Evolutionary conservation across 2,888 invertebrate species (phyloP), one percentile per base, ranked within the genome.

Genomic region (Zootermopsis nevadensis): DNA sequence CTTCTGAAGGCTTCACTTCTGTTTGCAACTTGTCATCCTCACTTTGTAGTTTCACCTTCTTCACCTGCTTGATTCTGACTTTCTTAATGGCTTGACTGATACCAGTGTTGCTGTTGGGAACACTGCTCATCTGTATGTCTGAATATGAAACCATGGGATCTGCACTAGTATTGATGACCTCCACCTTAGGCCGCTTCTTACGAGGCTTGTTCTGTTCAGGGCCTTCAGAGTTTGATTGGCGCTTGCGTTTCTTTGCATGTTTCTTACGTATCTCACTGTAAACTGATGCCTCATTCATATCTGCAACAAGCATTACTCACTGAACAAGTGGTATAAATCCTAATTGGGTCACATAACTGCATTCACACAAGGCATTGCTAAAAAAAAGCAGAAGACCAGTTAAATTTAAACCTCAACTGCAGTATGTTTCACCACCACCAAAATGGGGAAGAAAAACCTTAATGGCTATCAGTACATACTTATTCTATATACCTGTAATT

Each of bases 211-310:
- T 8, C 22, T n/a, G 69, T 31, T 69, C 69, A 6, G 31, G 22
- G 22, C 69, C 33, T 33, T 33, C 33, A 33, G 69, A 31, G 31
- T 33, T 30, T 66, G 66, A 66, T 10, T 8, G 66, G 15, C 69
- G 69, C 33, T 69, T 69, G 15, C 69, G 69, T 31, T 69, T 69
- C 69, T 19, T 69, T 69, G 31, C 33, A 69, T 30, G 69, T 33
- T 69, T 69, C 33, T 69, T 69, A 4, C 69, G 69, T 31, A 69
- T 3, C 69, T 69, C 69, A 60, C 27, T 60, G 33, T 69, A 69
- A 15, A 69, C 33, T 22, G 69, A 33, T 22, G 22, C 31, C 33
- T 69, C 69, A 31, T 69, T 69, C 33, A 33, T 22, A 33, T 69
- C 69, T 69, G 31, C 27, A 69, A 69, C 30, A 66, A n/a, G 19